These are phyloP conservation scores for Vulpes vulpes DNA, from an alignment of 2,113 vertebrate species.

Conservation along the genomic window DNA sequence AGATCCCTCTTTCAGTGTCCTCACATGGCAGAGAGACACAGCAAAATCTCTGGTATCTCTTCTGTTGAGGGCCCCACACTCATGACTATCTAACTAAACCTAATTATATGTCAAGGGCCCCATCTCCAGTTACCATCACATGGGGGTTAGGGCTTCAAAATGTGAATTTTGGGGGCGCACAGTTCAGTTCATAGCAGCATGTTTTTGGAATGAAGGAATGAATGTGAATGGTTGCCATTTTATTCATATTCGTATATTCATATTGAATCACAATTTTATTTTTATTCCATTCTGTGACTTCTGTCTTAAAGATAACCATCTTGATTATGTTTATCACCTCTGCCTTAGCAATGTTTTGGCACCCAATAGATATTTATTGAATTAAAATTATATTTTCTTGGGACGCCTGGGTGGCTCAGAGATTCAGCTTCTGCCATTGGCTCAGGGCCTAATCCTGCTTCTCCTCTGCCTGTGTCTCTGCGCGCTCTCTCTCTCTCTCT, in stretches of 20 bases:
- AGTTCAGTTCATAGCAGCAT: not conserved
- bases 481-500: too few species aligned
- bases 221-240: not conserved
- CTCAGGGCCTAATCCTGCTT: too few species aligned
- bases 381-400: conserved; percentile 5
- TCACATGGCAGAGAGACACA: not conserved
- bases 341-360: not conserved
- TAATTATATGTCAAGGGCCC: not conserved
- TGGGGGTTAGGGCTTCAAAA: not conserved
- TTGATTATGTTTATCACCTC: not conserved
- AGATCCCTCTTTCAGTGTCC: not conserved
- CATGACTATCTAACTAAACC: not conserved
- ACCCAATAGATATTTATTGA: not conserved
- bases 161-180: not conserved
- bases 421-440: too few species aligned
- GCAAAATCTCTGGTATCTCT: not conserved
- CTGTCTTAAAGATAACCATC: not conserved
- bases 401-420: too few species aligned
- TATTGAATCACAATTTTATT: not conserved
- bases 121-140: not conserved
- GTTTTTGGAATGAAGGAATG: conserved; percentile 7
- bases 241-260: not conserved
- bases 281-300: not conserved
- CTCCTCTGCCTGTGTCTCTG: too few species aligned
- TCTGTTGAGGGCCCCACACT: not conserved